Percentiles rank a stretch among this genome's conserved stretches.
Evolutionary conservation across 2,797 vertebrate species (phyloP).

Genomic region (Myripristis murdjan): DNA sequence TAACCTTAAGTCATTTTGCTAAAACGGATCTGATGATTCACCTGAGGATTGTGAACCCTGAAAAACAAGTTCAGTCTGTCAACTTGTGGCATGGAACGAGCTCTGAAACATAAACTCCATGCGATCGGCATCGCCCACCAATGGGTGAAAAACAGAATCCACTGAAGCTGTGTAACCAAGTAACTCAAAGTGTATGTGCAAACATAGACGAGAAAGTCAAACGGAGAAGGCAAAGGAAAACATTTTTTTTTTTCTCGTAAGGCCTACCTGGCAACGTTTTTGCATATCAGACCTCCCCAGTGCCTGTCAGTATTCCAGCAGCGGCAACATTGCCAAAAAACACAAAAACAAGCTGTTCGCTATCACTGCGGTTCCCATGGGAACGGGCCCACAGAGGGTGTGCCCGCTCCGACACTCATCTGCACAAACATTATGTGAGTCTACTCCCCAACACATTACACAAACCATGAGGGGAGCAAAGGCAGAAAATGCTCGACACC

Average conservation of each 20-base stretch:
- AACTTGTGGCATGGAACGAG: conserved; percentile 51
- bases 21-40: conserved; percentile 66
- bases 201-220: conserved; percentile 57
- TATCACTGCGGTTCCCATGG: conserved; percentile 81
- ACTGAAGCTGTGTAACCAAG: conserved; percentile 42
- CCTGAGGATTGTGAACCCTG: conserved; percentile 69
- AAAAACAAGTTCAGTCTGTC: conserved; percentile 80
- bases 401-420: conserved; percentile 75
- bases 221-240: conserved; percentile 36
- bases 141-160: conserved; percentile 49
- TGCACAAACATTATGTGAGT: conserved; percentile 67
- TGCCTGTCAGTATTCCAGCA: conserved; percentile 75
- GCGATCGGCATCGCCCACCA: conserved; percentile 51
- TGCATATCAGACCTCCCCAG: conserved; percentile 78
- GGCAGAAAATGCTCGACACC: conserved; percentile 8
- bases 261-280: conserved; percentile 71
- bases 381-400: conserved; percentile 76
- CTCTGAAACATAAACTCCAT: conserved; percentile 55
- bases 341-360: conserved; percentile 83
- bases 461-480: conserved; percentile 26
- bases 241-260: conserved; percentile 40
- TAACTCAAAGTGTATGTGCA: conserved; percentile 47
- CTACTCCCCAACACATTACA: conserved; percentile 41
- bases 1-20: conserved; percentile 75
- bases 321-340: conserved; percentile 75